phyloP scores from a whole-genome alignment of 2,113 vertebrate genomes.

The Eupsittula cactorum region DNA sequence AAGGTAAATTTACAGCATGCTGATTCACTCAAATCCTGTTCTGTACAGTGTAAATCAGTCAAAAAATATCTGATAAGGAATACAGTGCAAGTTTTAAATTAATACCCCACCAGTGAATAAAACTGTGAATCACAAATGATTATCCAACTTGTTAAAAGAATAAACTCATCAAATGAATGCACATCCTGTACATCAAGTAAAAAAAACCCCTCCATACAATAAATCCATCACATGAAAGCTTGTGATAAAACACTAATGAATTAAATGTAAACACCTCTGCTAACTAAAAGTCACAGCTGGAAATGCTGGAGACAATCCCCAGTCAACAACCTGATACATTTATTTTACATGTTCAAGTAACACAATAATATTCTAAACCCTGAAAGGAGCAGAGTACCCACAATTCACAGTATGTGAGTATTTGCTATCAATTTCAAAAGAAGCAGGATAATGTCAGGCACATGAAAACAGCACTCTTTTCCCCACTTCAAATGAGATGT shows the following conservation, averaged over 20 bases:
- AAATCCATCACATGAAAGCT: neutral
- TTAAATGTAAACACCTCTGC: neutral
- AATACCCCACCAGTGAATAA: constrained; percentile 42
- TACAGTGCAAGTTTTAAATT: constrained; percentile 61
- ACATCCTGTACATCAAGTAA: constrained; percentile 26
- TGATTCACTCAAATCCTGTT: constrained; percentile 54
- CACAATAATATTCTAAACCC: neutral
- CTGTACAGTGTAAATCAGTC: constrained; percentile 20
- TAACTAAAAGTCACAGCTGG: neutral
- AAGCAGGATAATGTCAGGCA: neutral
- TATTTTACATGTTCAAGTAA: neutral
- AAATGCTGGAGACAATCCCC: neutral
- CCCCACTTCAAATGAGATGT: neutral
- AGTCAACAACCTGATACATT: neutral
- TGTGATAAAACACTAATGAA: constrained; percentile 25
- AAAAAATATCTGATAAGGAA: constrained; percentile 61
- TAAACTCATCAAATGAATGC: constrained; percentile 65
- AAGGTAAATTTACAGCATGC: constrained; percentile 44
- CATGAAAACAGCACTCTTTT: neutral
- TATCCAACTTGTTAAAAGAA: constrained; percentile 67
- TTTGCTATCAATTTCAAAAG: neutral
- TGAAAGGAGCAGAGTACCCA: neutral
- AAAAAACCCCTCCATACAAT: neutral
- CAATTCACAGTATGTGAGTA: neutral
- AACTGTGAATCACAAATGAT: constrained; percentile 57